Percentiles rank a stretch among this genome's conserved stretches.
Conservation (phyloP, 1,140 invertebrate species). For the Hypothenemus hampei region DNA sequence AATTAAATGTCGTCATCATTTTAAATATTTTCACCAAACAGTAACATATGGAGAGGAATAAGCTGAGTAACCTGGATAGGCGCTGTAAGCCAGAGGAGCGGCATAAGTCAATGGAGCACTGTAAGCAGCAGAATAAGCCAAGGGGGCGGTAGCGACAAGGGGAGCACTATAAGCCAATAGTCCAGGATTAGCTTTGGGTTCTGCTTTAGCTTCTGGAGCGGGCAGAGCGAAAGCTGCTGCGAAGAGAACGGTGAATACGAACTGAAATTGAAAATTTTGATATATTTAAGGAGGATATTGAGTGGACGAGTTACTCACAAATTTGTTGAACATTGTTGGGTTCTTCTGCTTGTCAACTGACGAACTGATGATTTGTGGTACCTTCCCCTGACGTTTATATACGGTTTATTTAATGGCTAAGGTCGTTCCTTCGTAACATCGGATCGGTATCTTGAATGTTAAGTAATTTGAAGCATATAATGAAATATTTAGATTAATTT, state of each 20-base stretch:
- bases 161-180: conserved; percentile 17
- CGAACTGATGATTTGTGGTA: not conserved
- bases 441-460: not conserved
- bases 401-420: too few relatives aligned
- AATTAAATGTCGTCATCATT: too few relatives aligned
- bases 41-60: conserved; percentile 19
- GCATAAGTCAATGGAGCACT: conserved; percentile 10
- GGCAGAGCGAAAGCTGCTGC: conserved; percentile 26
- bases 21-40: too few relatives aligned
- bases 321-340: not conserved
- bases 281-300: not conserved
- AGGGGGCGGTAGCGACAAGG: not conserved
- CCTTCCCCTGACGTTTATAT: too few relatives aligned
- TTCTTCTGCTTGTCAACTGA: too few relatives aligned
- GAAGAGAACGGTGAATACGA: conserved; percentile 21
- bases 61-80: conserved; percentile 16
- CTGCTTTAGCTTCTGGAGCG: conserved; percentile 9
- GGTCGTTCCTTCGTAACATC: not conserved
- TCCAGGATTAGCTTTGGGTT: conserved; percentile 20
- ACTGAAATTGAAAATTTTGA: not conserved
- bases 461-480: not conserved
- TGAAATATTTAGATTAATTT: not conserved
- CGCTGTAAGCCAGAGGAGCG: conserved; percentile 18
- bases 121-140: conserved; percentile 12
- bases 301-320: not conserved